These are phyloP conservation scores for Apogon talboti DNA, from an alignment of 2,797 vertebrate species.

Conservation along the genomic window DNA sequence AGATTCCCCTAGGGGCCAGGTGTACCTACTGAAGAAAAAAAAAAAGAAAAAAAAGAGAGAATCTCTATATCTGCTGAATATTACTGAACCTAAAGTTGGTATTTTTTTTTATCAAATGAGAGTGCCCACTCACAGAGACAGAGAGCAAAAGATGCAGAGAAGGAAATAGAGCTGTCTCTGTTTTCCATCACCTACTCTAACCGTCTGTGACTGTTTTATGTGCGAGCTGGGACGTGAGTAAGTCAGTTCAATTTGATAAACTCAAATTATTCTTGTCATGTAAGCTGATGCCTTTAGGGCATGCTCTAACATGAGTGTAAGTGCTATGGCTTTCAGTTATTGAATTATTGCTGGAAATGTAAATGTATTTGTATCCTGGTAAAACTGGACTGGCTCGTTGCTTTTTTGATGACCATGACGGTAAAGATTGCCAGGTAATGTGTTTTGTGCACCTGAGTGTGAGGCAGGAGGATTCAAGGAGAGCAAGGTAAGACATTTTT, in stretches of 20 bases:
- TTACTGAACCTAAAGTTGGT: conserved; percentile 30
- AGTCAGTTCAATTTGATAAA: conserved; percentile 49
- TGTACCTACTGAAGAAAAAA: conserved; percentile 33
- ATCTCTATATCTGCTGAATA: conserved; percentile 37
- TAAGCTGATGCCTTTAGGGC: conserved; percentile 17
- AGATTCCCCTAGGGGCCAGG: conserved; percentile 31
- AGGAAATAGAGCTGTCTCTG: conserved; percentile 11
- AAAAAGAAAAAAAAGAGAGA: conserved; percentile 31
- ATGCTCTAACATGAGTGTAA: not conserved
- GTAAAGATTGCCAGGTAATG: not conserved
- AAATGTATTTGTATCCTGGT: conserved; percentile 30
- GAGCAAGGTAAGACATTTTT: not conserved
- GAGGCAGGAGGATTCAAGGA: not conserved
- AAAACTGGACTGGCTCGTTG: conserved; percentile 14
- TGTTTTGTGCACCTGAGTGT: conserved; percentile 5
- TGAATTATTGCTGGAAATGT: conserved; percentile 13
- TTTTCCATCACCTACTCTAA: conserved; percentile 28
- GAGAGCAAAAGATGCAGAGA: conserved; percentile 1
- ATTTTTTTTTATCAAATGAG: conserved; percentile 41
- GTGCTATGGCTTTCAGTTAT: conserved; percentile 7
- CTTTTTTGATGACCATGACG: conserved; percentile 23
- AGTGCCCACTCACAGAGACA: conserved; percentile 20
- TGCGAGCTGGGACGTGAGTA: conserved; percentile 18
- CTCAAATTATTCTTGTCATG: conserved; percentile 42
- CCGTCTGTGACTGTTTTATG: conserved; percentile 27